Conservation (phyloP, 2,888 invertebrate genomes). For the Polietes domitor region DNA sequence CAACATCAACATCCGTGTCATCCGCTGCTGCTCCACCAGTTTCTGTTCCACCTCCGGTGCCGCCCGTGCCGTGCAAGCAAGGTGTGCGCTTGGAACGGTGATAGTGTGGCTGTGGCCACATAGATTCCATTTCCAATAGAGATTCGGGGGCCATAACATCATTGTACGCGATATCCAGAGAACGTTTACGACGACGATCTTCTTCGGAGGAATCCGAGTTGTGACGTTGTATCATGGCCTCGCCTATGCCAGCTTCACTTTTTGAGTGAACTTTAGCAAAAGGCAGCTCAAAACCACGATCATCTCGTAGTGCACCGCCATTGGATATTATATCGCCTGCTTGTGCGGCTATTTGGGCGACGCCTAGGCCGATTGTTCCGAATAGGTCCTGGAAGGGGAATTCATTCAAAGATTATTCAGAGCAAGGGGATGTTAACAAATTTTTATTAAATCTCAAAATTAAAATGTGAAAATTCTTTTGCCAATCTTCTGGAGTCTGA, state of each 20-base stretch:
- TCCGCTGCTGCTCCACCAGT: background rate
- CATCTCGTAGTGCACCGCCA: constrained; percentile 62
- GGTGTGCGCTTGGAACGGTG: constrained; percentile 72
- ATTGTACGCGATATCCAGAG: background rate
- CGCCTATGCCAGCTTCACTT: constrained; percentile 69
- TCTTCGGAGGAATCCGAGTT: constrained; percentile 66
- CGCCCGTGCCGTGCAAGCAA: constrained; percentile 63
- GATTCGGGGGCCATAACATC: background rate
- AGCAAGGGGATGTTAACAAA: too few species aligned
- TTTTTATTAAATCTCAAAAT: background rate
- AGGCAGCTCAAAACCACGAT: constrained; percentile 67
- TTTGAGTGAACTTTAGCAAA: constrained; percentile 67
- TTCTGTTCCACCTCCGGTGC: constrained; percentile 44
- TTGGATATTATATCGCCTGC: constrained; percentile 68
- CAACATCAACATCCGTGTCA: constrained; percentile 57
- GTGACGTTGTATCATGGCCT: constrained; percentile 69
- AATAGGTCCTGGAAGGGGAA: constrained; percentile 59
- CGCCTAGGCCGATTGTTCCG: constrained; percentile 66
- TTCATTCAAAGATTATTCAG: constrained; percentile 57
- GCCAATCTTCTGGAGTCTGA: background rate
- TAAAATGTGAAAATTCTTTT: background rate
- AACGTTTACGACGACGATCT: constrained; percentile 68
- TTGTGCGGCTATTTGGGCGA: constrained; percentile 68
- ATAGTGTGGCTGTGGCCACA: background rate
- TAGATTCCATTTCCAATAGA: background rate